Evolutionary conservation across 2,888 invertebrate genomes (phyloP).

Genomic region (Erpobdella octoculata): DNA sequence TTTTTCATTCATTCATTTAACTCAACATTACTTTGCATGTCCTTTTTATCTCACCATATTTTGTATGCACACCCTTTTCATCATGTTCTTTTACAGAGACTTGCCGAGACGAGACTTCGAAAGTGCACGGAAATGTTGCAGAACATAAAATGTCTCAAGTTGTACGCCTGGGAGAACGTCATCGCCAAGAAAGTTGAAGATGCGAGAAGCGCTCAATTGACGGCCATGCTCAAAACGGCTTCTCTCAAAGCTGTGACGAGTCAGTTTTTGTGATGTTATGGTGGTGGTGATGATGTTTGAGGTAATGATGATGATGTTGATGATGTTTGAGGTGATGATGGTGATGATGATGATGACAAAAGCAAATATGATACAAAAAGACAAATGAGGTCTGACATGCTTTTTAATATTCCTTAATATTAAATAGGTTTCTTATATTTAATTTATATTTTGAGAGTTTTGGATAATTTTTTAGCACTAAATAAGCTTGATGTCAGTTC

Average conservation of each 20-base stretch:
- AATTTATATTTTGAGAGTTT: no score
- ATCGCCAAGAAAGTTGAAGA: conserved; percentile 64
- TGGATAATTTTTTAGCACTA: no score
- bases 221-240: conserved; percentile 66
- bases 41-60: no score
- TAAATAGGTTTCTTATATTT: no score
- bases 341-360: conserved; percentile 22
- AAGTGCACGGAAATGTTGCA: conserved; percentile 70
- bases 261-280: conserved; percentile 14
- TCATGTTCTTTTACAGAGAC: conserved; percentile 53
- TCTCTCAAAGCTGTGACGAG: conserved; percentile 47
- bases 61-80: no score
- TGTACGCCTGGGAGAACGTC: conserved; percentile 75
- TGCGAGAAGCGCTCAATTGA: conserved; percentile 64
- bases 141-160: conserved; percentile 71
- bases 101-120: conserved; percentile 68
- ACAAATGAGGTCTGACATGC: no score
- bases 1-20: not conserved
- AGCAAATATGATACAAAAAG: not conserved
- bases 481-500: no score
- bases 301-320: not conserved
- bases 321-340: conserved; percentile 21
- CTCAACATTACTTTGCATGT: not conserved
- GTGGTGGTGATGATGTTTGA: not conserved
- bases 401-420: no score